These are phyloP conservation scores for Isaurus tuberculatus DNA, from an alignment of 92 coral and sea anemone genomes.

Conservation along the genomic window DNA sequence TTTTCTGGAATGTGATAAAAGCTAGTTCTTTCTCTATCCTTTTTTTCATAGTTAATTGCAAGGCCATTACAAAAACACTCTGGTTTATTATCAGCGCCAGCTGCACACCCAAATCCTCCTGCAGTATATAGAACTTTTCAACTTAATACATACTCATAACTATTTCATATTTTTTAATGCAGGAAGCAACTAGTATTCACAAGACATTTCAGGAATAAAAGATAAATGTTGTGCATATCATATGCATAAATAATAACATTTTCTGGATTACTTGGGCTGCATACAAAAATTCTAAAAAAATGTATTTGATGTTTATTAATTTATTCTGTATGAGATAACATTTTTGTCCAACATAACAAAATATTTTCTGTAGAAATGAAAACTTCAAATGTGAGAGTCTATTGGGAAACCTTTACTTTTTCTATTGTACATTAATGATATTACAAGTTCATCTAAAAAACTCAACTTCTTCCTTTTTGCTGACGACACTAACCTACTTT, in stretches of 20 bases:
- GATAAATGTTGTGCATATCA: background rate
- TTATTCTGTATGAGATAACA: background rate
- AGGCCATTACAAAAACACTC: constrained; percentile 3
- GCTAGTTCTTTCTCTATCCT: background rate
- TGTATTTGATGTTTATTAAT: background rate
- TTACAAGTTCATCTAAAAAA: too few relatives aligned
- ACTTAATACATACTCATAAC: constrained; percentile 16
- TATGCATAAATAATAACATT: constrained; percentile 1
- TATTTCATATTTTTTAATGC: background rate
- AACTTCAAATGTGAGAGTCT: too few relatives aligned
- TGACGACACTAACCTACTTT: too few relatives aligned
- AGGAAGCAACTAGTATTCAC: constrained; percentile 7
- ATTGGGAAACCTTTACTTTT: too few relatives aligned
- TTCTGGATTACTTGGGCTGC: constrained; percentile 17
- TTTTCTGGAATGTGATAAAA: background rate
- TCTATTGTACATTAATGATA: too few relatives aligned
- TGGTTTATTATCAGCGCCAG: constrained; percentile 9
- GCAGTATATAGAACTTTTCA: constrained; percentile 20
- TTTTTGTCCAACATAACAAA: constrained; percentile 5
- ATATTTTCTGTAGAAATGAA: background rate
- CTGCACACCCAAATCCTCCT: constrained; percentile 9
- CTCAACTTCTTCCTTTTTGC: too few relatives aligned
- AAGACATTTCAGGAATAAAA: constrained; percentile 17
- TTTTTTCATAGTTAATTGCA: constrained; percentile 2
- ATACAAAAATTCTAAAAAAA: background rate